phyloP scores from a whole-genome alignment of 2,113 vertebrate species.

The Gymnocephalus cernua region DNA sequence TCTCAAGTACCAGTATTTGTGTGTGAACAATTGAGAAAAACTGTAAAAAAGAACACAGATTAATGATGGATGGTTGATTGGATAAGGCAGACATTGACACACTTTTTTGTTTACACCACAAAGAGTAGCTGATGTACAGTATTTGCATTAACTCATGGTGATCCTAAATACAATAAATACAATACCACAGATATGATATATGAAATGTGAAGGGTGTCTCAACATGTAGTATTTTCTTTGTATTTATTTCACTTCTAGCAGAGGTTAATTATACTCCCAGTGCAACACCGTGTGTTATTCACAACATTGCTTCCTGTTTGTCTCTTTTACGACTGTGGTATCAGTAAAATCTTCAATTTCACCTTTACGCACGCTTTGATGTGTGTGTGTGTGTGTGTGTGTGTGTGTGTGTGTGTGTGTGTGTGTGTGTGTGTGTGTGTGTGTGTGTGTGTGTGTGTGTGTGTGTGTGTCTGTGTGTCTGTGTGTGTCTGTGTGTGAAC shows the following conservation, averaged over 20 bases:
- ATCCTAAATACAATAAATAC: too few relatives aligned
- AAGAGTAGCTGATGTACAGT: too few relatives aligned
- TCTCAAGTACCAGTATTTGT: too few relatives aligned
- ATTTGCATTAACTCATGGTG: too few relatives aligned
- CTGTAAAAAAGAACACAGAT: background rate
- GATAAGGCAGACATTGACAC: background rate
- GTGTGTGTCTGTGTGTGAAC: background rate
- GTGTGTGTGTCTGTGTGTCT: background rate
- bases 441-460: too few relatives aligned
- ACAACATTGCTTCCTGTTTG: slow-evolving; percentile 78
- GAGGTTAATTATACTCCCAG: slow-evolving; percentile 17
- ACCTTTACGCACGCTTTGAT: slow-evolving; percentile 54
- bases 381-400: background rate
- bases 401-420: too few relatives aligned
- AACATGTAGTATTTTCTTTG: background rate
- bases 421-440: background rate
- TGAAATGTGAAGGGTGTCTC: background rate
- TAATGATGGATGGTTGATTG: background rate
- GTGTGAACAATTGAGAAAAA: too few relatives aligned
- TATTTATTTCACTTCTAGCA: slow-evolving; percentile 7
- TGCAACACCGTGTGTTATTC: slow-evolving; percentile 27
- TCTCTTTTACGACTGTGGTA: slow-evolving; percentile 46
- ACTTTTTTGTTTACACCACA: background rate
- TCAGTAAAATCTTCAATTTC: slow-evolving; percentile 62
- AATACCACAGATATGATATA: slow-evolving; percentile 8